Percentiles rank a stretch among this genome's conserved stretches.
Evolutionary conservation across 2,113 vertebrate species (phyloP).

Genomic region (Halichoeres trimaculatus): DNA sequence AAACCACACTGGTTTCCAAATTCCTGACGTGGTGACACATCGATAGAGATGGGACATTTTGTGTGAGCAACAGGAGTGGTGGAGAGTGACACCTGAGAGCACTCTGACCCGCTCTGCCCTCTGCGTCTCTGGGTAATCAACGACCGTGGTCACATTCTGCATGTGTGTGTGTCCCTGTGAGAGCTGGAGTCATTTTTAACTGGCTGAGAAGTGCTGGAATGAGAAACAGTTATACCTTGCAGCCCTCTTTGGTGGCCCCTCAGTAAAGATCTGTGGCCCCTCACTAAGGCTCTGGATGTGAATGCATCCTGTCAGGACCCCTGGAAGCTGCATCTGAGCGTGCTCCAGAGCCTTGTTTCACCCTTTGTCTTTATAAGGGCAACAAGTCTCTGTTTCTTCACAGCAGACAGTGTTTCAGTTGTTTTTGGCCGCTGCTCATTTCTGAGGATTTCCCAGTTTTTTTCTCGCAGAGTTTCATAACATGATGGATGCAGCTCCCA

Average conservation of each 20-base stretch:
- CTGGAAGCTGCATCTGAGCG: not conserved
- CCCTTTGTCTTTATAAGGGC: constrained; percentile 64
- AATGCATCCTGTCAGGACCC: constrained; percentile 25
- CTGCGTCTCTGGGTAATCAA: constrained; percentile 35
- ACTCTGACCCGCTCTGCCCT: constrained; percentile 44
- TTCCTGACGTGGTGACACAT: not conserved
- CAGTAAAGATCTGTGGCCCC: constrained; percentile 27
- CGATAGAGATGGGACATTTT: constrained; percentile 5
- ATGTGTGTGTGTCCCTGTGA: constrained; percentile 9
- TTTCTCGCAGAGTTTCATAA: constrained; percentile 27
- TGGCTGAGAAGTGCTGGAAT: constrained; percentile 49
- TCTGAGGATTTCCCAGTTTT: constrained; percentile 35
- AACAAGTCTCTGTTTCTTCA: constrained; percentile 23
- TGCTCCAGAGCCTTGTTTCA: not conserved
- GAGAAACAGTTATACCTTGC: constrained; percentile 55
- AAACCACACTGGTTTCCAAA: not conserved
- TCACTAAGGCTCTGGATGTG: constrained; percentile 11
- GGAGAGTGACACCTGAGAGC: constrained; percentile 47
- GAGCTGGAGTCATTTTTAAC: constrained; percentile 60
- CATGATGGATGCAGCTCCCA: constrained; percentile 35
- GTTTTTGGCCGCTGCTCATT: constrained; percentile 54
- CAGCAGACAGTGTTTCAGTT: constrained; percentile 29
- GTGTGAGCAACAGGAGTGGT: not conserved
- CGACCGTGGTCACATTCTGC: constrained; percentile 30
- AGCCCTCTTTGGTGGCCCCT: constrained; percentile 31